These are phyloP conservation scores for Scolopax bukidnonensis DNA, from an alignment of 2,797 vertebrate species.

Conservation along the genomic window DNA sequence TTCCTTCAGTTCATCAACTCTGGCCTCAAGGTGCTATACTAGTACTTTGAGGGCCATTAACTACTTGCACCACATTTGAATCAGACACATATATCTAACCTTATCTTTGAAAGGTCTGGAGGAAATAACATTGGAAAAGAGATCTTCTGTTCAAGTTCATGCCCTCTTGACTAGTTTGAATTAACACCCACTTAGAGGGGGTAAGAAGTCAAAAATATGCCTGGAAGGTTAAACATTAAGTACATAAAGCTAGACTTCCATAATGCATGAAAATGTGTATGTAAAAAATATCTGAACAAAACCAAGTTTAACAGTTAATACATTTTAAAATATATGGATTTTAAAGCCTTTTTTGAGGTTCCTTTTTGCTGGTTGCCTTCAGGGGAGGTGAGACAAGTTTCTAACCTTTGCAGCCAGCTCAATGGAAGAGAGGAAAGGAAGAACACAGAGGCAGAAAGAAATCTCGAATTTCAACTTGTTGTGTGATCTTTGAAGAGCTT, in stretches of 20 bases:
- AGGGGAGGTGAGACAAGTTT: slow-evolving; percentile 65
- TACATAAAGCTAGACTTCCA: slow-evolving; percentile 56
- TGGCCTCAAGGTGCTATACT: slow-evolving; percentile 55
- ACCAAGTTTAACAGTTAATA: slow-evolving; percentile 28
- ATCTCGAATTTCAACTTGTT: slow-evolving; percentile 55
- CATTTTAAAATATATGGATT: slow-evolving; percentile 59
- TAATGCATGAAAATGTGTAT: slow-evolving; percentile 50
- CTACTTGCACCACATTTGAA: slow-evolving; percentile 48
- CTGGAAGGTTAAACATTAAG: slow-evolving; percentile 61
- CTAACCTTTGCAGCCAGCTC: slow-evolving; percentile 67
- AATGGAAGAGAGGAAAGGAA: slow-evolving; percentile 36
- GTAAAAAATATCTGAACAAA: slow-evolving; percentile 51
- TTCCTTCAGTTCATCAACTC: slow-evolving; percentile 44
- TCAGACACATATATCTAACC: slow-evolving; percentile 63
- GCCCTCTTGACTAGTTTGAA: slow-evolving; percentile 56
- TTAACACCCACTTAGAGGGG: slow-evolving; percentile 59
- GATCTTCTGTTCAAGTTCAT: slow-evolving; percentile 27
- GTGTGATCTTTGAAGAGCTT: slow-evolving; percentile 61
- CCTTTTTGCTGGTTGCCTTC: slow-evolving; percentile 62
- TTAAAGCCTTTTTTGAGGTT: slow-evolving; percentile 53
- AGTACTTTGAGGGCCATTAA: slow-evolving; percentile 52
- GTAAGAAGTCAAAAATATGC: slow-evolving; percentile 63
- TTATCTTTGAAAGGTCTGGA: slow-evolving; percentile 63
- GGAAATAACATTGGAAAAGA: slow-evolving; percentile 55
- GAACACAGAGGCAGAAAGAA: slow-evolving; percentile 54